These are phyloP conservation scores for Astur gentilis DNA, from an alignment of 2,113 vertebrate species.

Conservation along the genomic window DNA sequence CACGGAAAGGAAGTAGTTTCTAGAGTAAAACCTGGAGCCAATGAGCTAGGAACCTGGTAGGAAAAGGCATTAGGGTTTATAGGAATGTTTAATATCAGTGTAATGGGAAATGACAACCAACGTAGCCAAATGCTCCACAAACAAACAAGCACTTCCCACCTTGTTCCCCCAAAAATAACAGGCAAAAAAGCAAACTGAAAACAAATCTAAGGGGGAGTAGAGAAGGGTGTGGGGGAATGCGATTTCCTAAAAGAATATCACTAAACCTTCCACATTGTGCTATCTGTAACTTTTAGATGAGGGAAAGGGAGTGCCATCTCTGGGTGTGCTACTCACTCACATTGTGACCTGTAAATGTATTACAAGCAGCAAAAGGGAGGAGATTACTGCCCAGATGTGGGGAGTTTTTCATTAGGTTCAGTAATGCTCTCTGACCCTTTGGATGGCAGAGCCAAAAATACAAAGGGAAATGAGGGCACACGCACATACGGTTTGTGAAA, in stretches of 20 bases:
- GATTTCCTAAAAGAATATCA: not conserved
- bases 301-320: not conserved
- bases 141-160: not conserved
- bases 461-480: not conserved
- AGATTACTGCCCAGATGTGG: not conserved
- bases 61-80: not conserved
- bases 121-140: not conserved
- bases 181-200: not conserved
- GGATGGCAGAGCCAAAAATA: not conserved
- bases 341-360: not conserved
- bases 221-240: not conserved
- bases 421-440: not conserved
- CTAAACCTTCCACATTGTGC: not conserved
- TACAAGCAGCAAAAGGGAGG: not conserved
- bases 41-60: not conserved
- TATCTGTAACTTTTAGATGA: not conserved
- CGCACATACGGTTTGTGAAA: not conserved
- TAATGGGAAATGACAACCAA: not conserved
- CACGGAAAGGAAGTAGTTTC: not conserved
- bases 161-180: not conserved
- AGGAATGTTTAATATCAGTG: not conserved
- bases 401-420: not conserved
- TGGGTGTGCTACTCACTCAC: not conserved
- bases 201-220: not conserved
- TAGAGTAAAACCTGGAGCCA: not conserved